phyloP scores from a whole-genome alignment of 2,113 vertebrate species.

The Archocentrus centrarchus region DNA sequence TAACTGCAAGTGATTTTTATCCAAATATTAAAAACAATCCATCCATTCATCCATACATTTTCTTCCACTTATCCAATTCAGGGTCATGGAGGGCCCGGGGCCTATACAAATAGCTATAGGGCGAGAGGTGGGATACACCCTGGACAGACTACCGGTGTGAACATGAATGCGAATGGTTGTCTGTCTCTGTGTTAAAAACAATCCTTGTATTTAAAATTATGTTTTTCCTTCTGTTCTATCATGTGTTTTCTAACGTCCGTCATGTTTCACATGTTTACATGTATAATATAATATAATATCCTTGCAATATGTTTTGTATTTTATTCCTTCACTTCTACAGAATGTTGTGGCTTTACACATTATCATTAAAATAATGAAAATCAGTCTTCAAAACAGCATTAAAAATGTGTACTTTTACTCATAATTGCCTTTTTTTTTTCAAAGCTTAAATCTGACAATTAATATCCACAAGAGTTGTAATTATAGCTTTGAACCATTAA shows the following conservation, averaged over 20 bases:
- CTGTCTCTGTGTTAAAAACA: not conserved
- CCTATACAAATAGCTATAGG: too few species aligned
- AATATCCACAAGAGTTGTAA: not conserved
- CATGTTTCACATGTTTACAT: not conserved
- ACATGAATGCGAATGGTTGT: too few species aligned
- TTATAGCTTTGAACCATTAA: slow-evolving; percentile 18
- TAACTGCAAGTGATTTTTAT: not conserved
- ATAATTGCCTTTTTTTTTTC: not conserved
- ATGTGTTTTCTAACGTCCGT: not conserved
- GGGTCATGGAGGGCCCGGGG: too few species aligned
- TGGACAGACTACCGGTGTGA: too few species aligned
- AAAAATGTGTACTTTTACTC: not conserved
- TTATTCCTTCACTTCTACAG: not conserved
- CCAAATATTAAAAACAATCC: not conserved
- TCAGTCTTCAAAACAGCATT: not conserved
- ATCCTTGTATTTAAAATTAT: not conserved
- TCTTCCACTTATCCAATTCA: too few species aligned
- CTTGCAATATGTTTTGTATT: not conserved
- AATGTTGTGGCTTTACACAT: not conserved
- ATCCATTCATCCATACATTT: too few species aligned
- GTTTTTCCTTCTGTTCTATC: not conserved
- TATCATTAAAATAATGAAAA: not conserved
- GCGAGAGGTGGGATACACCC: too few species aligned
- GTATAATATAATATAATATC: not conserved
- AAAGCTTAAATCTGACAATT: slow-evolving; percentile 6